A percentile compares a stretch with the other conserved stretches of the same genome.
Conservation (phyloP, 2,888 invertebrate genomes). For the Xestia rhomboidea region DNA sequence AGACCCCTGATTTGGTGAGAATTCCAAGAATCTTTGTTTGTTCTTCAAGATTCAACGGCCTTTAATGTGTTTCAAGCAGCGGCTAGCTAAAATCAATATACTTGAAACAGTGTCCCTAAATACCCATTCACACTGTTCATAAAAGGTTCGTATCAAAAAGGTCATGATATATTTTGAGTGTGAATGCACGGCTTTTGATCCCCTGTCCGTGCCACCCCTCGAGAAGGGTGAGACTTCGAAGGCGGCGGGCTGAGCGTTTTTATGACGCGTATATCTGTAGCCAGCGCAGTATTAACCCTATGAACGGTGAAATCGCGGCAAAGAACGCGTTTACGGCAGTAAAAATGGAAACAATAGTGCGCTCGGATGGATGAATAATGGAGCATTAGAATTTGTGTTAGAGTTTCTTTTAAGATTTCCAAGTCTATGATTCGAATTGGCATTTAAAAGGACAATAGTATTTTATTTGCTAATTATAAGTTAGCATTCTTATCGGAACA, state of each 20-base stretch:
- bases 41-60: not conserved
- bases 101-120: conserved; percentile 52
- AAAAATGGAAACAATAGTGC: conserved; percentile 45
- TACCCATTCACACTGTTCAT: conserved; percentile 59
- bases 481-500: conserved; percentile 3
- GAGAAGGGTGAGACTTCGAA: conserved; percentile 50
- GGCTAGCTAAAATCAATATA: conserved; percentile 48
- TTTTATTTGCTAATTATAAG: not conserved
- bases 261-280: conserved; percentile 65
- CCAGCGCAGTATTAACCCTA: conserved; percentile 61
- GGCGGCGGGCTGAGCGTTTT: conserved; percentile 64
- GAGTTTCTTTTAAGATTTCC: conserved; percentile 12
- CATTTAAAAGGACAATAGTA: not conserved
- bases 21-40: conserved; percentile 9
- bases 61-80: conserved; percentile 13
- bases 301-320: conserved; percentile 53
- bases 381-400: conserved; percentile 24
- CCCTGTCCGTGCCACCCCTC: conserved; percentile 69
- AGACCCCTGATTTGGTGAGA: not conserved
- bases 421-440: not conserved
- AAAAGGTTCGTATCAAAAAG: conserved; percentile 73
- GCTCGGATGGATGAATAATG: conserved; percentile 32
- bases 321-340: conserved; percentile 42
- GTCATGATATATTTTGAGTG: conserved; percentile 75
- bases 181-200: conserved; percentile 76